These are phyloP conservation scores for Strigamia maritima DNA, from an alignment of 2,888 invertebrate genomes.

Conservation along the genomic window DNA sequence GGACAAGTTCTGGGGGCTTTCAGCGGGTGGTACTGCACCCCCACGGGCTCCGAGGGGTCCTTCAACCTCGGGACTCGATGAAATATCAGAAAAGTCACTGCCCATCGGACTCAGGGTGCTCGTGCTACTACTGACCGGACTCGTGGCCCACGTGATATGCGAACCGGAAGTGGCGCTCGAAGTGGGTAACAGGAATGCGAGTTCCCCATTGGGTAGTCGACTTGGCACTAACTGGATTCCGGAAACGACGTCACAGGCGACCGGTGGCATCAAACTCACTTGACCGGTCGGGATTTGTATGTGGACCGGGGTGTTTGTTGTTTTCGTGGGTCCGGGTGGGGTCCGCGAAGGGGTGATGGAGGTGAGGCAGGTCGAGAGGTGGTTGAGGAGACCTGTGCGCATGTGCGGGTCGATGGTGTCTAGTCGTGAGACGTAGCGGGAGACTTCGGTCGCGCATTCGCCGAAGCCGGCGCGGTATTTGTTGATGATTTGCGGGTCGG, in stretches of 20 bases:
- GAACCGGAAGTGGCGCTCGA: not conserved
- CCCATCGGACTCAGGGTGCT: conserved; percentile 39
- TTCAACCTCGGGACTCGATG: not conserved
- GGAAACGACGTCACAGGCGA: conserved; percentile 16
- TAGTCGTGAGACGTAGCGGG: conserved; percentile 59
- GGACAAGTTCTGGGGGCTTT: conserved; percentile 1
- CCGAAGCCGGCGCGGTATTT: conserved; percentile 84
- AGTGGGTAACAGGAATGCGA: conserved; percentile 49
- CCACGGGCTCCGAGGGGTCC: not conserved
- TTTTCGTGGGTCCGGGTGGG: not conserved
- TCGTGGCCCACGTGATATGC: not conserved
- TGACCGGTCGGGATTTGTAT: conserved; percentile 34
- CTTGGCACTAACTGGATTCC: conserved; percentile 49
- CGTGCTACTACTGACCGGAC: conserved; percentile 39
- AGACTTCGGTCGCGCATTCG: conserved; percentile 82
- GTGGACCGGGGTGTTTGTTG: conserved; percentile 22
- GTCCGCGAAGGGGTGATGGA: not conserved
- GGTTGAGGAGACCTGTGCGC: conserved; percentile 32
- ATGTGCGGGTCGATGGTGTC: conserved; percentile 8
- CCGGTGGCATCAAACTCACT: conserved; percentile 31
- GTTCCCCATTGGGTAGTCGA: conserved; percentile 52
- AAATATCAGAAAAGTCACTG: conserved; percentile 31
- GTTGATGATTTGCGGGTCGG: conserved; percentile 77
- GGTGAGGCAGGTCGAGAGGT: not conserved
- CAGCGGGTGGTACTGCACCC: not conserved